phyloP scores from a whole-genome alignment of 2,888 invertebrate genomes.

The Amaurobius ferox region DNA sequence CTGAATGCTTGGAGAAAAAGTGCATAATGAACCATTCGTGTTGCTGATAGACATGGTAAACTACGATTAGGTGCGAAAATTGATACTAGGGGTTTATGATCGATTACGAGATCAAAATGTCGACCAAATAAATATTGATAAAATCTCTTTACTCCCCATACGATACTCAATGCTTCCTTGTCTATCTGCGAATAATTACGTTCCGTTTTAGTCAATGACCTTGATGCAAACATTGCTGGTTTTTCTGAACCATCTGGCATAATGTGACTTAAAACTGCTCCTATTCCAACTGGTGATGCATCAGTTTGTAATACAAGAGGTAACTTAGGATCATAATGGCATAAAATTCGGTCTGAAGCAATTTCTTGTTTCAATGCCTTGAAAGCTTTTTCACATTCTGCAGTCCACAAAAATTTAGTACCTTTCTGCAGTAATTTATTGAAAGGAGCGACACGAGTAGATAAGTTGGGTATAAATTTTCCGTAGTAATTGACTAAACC shows the following conservation, averaged over 20 bases:
- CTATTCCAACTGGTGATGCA: constrained; percentile 75
- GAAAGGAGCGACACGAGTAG: constrained; percentile 35
- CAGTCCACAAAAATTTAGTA: no score
- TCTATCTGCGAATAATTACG: constrained; percentile 77
- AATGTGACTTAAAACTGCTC: constrained; percentile 76
- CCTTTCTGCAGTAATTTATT: no score
- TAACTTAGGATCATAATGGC: no score
- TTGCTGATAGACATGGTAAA: constrained; percentile 75
- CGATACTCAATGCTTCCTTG: constrained; percentile 76
- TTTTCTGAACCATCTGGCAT: constrained; percentile 76
- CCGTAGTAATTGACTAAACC: constrained; percentile 47
- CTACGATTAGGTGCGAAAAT: constrained; percentile 76
- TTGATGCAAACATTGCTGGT: constrained; percentile 78
- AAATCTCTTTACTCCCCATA: constrained; percentile 76
- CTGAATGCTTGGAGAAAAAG: constrained; percentile 41
- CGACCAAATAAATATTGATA: constrained; percentile 73
- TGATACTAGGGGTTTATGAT: constrained; percentile 56
- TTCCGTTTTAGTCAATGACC: constrained; percentile 75
- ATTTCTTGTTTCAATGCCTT: no score
- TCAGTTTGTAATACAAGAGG: no score
- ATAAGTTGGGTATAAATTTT: constrained; percentile 45
- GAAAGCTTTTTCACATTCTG: no score
- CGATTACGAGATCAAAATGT: constrained; percentile 38
- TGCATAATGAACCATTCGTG: constrained; percentile 76
- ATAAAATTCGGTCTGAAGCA: no score